Evolutionary conservation across 2,113 vertebrate species (phyloP), one percentile per base, ranked within the genome.

Genomic region (Origma solitaria): DNA sequence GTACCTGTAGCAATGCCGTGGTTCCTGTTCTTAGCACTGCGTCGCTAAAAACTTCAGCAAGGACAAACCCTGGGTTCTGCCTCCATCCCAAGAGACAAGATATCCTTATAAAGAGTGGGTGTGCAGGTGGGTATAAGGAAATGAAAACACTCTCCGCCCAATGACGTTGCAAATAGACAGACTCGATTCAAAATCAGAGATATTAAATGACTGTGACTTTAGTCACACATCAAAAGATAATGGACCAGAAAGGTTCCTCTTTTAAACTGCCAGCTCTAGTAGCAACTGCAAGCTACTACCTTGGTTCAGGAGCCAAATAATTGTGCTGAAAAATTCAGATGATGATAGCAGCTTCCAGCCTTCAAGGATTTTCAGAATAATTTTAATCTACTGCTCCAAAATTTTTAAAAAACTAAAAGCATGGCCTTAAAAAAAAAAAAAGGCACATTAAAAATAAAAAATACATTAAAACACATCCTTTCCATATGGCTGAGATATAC

Each of bases 1-100:
- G 22, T 2, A 0, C 2, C 0, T 7, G 21, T 8, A 54, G 47
- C 38, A 69, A 20, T 2, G n/a, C 14, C 15, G 5, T 28, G 15
- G 35, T 7, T 88, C 62, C 49, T 33, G 2, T 13, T 85, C 79
- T 79, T 54, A 57, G 53, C 5, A 3, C 7, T 8, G 23, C 4
- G 23, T 4, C 7, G 3, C 30, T 50, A 23, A 83, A 64, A 80
- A 15, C 30, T 42, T 56, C 42, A 22, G 10, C 28, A 44, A 71
- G 38, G 31, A 35, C 71, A 82, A 70, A 68, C 64, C 38, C 33
- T 37, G 20, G 9, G 25, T 71, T 28, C 54, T 57, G 40, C 47
- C 51, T 61, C 17, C 72, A 35, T 19, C 28, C 35, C 69, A 21
- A 21, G 9, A 38, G 42, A 40, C 37, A 68, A 38, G 24, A 28